Conservation (phyloP, 2,888 invertebrate species). For the Agrochola litura region DNA sequence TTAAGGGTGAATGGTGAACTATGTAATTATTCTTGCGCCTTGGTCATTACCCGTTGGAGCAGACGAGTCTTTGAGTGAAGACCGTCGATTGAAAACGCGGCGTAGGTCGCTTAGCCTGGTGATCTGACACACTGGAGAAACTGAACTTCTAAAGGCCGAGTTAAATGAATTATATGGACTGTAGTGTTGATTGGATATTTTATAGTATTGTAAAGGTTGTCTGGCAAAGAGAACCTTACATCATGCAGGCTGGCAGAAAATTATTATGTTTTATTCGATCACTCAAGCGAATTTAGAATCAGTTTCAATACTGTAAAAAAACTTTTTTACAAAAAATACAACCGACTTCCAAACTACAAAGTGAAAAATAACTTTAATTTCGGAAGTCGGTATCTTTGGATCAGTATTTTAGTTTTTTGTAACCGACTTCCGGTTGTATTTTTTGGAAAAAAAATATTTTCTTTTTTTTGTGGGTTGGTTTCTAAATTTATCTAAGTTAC, state of each 20-base stretch:
- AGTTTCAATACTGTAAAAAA: not conserved
- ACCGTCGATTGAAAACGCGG: constrained; percentile 26
- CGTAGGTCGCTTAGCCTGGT: not conserved
- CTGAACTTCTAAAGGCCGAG: not conserved
- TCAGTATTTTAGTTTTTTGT: too few species aligned
- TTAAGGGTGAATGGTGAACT: constrained; percentile 23
- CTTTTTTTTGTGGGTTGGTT: too few species aligned
- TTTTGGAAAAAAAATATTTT: too few species aligned
- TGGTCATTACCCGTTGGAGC: constrained; percentile 11
- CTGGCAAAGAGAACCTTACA: not conserved
- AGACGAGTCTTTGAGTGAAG: constrained; percentile 17
- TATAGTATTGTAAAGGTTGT: too few species aligned
- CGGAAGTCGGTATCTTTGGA: too few species aligned
- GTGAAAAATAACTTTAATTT: too few species aligned
- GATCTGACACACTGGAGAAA: constrained; percentile 16
- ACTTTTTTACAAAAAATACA: too few species aligned
- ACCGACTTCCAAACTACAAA: too few species aligned
- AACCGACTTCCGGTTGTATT: too few species aligned
- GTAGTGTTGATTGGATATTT: constrained; percentile 7
- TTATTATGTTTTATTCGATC: not conserved
- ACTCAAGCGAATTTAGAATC: not conserved
- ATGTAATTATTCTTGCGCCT: constrained; percentile 13
- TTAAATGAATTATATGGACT: not conserved
- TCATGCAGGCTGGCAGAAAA: not conserved
- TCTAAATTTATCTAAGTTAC: too few species aligned